A percentile compares a stretch with the other conserved stretches of the same genome.
Evolutionary conservation across 53 echinoderm and acorn worm species (phyloP).

Genomic region (Temnopleurus reevesii): DNA sequence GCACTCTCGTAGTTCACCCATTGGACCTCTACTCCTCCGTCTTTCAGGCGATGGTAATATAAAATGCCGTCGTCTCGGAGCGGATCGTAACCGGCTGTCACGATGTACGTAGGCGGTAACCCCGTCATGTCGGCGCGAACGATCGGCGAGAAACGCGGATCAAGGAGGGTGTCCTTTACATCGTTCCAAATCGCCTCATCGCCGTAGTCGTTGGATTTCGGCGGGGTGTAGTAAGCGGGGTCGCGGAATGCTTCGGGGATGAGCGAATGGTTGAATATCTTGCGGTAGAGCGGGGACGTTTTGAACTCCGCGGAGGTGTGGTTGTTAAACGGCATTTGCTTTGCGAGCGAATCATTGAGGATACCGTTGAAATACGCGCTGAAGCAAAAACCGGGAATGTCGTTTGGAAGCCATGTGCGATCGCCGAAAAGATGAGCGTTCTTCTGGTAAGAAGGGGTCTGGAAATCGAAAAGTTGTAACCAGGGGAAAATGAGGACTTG

Average conservation of each 20-base stretch:
- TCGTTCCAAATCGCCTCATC: constrained; percentile 67
- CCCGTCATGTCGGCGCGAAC: constrained; percentile 62
- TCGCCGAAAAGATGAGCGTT: constrained; percentile 45
- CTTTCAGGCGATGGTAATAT: constrained; percentile 74
- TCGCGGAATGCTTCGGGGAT: constrained; percentile 69
- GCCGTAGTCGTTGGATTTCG: constrained; percentile 49
- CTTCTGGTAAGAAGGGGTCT: constrained; percentile 89
- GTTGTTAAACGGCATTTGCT: constrained; percentile 51
- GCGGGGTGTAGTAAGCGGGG: constrained; percentile 55
- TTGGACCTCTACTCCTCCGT: constrained; percentile 66
- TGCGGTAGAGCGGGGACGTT: constrained; percentile 46
- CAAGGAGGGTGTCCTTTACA: constrained; percentile 46
- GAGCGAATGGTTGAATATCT: constrained; percentile 71
- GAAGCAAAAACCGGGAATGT: constrained; percentile 34
- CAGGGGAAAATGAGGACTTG: constrained; percentile 77
- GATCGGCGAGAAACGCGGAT: constrained; percentile 76
- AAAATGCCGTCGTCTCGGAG: constrained; percentile 93
- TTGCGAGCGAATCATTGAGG: not conserved
- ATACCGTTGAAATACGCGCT: constrained; percentile 56
- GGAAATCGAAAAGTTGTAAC: constrained; percentile 79
- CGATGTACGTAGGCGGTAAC: constrained; percentile 69
- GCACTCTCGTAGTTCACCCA: constrained; percentile 67
- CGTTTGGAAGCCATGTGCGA: constrained; percentile 10
- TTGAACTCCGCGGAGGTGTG: constrained; percentile 72
- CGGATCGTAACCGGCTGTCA: constrained; percentile 76